These are phyloP conservation scores for Ptilorrhoa leucosticta DNA, from an alignment of 2,113 vertebrate species.

Conservation along the genomic window DNA sequence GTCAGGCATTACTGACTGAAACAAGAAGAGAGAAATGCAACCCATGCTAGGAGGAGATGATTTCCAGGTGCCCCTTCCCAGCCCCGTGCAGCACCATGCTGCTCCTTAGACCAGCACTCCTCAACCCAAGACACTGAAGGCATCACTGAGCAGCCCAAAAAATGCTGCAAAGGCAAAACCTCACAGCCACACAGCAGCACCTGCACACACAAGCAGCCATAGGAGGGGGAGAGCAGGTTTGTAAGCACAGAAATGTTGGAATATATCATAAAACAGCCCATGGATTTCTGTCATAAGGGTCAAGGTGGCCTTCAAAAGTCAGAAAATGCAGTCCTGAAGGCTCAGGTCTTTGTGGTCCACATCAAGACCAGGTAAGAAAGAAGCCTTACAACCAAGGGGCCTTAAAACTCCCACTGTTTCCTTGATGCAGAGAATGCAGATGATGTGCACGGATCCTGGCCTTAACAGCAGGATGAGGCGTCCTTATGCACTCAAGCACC, in stretches of 20 bases:
- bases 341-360: neutral
- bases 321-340: neutral
- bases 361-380: neutral
- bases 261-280: neutral
- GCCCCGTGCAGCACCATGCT: accelerated
- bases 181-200: neutral
- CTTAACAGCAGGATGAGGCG: neutral
- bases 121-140: neutral
- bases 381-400: neutral
- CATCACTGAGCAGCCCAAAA: neutral
- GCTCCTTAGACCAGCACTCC: neutral
- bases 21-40: neutral
- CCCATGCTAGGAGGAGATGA: neutral
- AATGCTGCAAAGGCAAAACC: neutral
- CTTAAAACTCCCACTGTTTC: neutral
- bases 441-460: accelerated
- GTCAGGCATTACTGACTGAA: neutral
- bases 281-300: neutral
- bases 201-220: neutral
- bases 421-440: neutral
- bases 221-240: neutral
- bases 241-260: neutral
- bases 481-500: neutral
- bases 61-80: neutral
- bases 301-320: neutral